Base-by-base conservation (phyloP, 92 coral and sea anemone genomes). In the Chrysogorgia sp. region DNA sequence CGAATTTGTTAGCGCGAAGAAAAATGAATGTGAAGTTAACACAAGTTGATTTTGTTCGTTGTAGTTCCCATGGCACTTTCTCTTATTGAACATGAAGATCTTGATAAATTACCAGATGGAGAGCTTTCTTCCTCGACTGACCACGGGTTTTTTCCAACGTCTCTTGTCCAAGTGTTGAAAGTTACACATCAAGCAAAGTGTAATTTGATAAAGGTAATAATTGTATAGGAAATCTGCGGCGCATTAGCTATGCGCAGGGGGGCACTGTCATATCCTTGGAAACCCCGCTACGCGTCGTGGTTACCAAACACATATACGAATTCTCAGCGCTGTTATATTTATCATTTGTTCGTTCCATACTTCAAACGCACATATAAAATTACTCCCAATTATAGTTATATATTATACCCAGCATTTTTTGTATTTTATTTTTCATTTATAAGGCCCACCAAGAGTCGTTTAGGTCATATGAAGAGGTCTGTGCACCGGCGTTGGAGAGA, bases 381-480 rank as follows among this genome's bases (percentile, higher is more conserved):
- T n/a, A n/a, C n/a, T n/a, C n/a, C n/a, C n/a, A n/a, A n/a, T n/a
- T n/a, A n/a, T n/a, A n/a, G n/a, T n/a, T n/a, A n/a, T n/a, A n/a
- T n/a, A n/a, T n/a, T n/a, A n/a, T n/a, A n/a, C n/a, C n/a, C n/a
- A n/a, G n/a, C n/a, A n/a, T n/a, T n/a, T n/a, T n/a, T n/a, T 12
- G 43, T 37, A 4, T 4, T 2, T 47, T 47, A 7, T 15, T 2
- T 47, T 22, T 58, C 40, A 2, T 17, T 20, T 48, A 40, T 13
- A 20, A 94, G 98, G 94, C 98, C 23, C 97, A 91, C 32, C 98
- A 94, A 71, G 98, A 94, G 67, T 94, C 98, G 0, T 94, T 91
- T 2, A 94, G 98, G 9, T 94, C 98, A 0, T 94, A 94, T 71
- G 98, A 94, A 63, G 98, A 94, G 49, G 98, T 94, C 21, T 94